Evolutionary conservation across 37 sponge, comb jelly and placozoan genomes (phyloP).

Genomic region (Ianthella basta): DNA sequence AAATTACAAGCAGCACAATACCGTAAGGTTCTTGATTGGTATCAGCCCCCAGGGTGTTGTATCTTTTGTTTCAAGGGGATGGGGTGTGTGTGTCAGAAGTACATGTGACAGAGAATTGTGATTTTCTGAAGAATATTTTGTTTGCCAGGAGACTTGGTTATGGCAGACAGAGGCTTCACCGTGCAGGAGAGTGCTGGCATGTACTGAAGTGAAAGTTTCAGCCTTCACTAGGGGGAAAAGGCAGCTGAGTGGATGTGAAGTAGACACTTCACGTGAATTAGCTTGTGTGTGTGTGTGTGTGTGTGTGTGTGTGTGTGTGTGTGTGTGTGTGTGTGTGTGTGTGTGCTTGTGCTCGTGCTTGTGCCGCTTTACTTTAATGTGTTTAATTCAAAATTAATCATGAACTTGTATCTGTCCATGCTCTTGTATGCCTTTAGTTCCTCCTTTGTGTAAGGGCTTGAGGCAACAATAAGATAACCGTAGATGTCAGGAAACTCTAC

Average conservation of each 20-base stretch:
- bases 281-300: constrained; percentile 65
- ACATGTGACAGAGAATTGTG: too few species aligned
- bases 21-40: constrained; percentile 38
- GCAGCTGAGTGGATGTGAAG: constrained; percentile 48
- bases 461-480: too few species aligned
- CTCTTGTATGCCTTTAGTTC: too few species aligned
- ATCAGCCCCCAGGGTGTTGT: constrained; percentile 45
- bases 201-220: constrained; percentile 46
- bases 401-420: too few species aligned
- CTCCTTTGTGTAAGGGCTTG: too few species aligned
- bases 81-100: too few species aligned
- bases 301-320: background rate
- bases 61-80: constrained; percentile 52
- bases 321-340: background rate
- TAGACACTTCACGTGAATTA: constrained; percentile 52
- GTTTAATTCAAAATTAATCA: too few species aligned
- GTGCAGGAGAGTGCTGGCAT: constrained; percentile 47
- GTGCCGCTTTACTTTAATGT: too few species aligned
- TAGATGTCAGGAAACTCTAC: too few species aligned
- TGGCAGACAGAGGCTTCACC: constrained; percentile 69
- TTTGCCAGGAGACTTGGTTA: constrained; percentile 41
- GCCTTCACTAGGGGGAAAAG: constrained; percentile 71
- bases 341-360: too few species aligned
- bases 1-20: constrained; percentile 48
- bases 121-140: background rate